Evolutionary conservation across 1,140 invertebrate genomes (phyloP).

Genomic region (Melanaphis sacchari): DNA sequence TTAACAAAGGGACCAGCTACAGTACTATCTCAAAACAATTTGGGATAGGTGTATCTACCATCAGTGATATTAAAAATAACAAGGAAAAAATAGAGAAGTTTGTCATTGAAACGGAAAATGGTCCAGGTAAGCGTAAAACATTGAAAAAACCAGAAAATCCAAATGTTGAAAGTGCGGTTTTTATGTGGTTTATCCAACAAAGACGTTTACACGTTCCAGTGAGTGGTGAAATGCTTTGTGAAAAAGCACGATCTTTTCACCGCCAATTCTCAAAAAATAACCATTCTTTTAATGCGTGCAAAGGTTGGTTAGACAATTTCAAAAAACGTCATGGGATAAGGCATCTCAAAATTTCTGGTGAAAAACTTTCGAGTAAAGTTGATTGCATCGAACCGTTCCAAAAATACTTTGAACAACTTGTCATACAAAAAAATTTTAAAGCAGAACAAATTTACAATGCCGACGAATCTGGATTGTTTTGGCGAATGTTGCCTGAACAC

Average conservation of each 20-base stretch:
- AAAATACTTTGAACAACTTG: background rate
- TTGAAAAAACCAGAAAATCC: background rate
- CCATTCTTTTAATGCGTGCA: constrained; percentile 31
- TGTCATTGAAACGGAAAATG: background rate
- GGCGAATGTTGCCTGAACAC: constrained; percentile 63
- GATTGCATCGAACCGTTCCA: constrained; percentile 13
- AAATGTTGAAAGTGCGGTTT: background rate
- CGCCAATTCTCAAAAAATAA: constrained; percentile 16
- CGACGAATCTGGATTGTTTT: constrained; percentile 64
- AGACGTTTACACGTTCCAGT: constrained; percentile 38
- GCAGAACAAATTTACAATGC: constrained; percentile 64
- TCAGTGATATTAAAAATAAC: constrained; percentile 43
- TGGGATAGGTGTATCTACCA: constrained; percentile 28
- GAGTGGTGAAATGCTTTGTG: constrained; percentile 34
- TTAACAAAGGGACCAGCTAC: background rate
- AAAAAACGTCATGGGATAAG: constrained; percentile 12
- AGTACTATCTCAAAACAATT: background rate
- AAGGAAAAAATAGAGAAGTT: constrained; percentile 22
- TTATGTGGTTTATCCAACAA: constrained; percentile 32
- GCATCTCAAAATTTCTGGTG: background rate
- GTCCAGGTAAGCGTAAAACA: constrained; percentile 14
- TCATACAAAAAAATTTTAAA: constrained; percentile 32
- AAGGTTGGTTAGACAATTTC: constrained; percentile 34
- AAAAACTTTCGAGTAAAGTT: background rate
- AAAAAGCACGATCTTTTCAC: constrained; percentile 22